Base-by-base conservation (phyloP, 2,888 invertebrate genomes). In the Melolontha melolontha region DNA sequence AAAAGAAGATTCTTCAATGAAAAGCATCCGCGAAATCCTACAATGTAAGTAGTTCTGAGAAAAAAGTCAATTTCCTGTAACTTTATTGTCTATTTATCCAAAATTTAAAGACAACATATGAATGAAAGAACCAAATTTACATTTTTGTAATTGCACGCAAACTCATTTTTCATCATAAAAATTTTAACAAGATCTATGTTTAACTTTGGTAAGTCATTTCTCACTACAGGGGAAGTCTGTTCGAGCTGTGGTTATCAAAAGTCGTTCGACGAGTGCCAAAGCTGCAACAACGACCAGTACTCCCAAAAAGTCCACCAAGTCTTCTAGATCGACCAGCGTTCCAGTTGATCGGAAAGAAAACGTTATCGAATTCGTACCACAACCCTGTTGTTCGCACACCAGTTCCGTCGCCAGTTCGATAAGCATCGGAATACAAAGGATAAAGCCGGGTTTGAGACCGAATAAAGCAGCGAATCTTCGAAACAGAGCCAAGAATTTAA, bases 331-430 rank as follows among this genome's bases (percentile, higher is more conserved):
- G 12, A 68, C 73, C 47, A 75, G 77, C 44, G 79, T 79, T 1
- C 71, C 72, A 2, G 72, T 78, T n/a, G 81, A 81, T 47, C 76
- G 82, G 1, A 82, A 82, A 73, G 82, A 82, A 70, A 82, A 82
- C 64, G 66, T 81, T 29, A 74, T 71, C 47, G 70, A 73, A 47
- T 51, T 66, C 17, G 41, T 69, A 12, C 71, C 75, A 27, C 79
- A 80, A 70, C 79, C 81, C 1, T 75, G 78, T 64, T 78, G 79
- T 65, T 81, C 79, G 6, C 69, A 75, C 50, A 50, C 69, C 17
- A 39, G 64, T 8, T 34, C 75, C 11, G 55, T 63, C 50, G 55
- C 64, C 59, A 41, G 42, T 59, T 27, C 70, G 66, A 52, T 66
- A 71, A 17, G 68, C 66, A 49, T 65, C 49, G 41, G 64, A 50